Conservation (phyloP, 2,797 vertebrate species). For the Setipinna tenuifilis region DNA sequence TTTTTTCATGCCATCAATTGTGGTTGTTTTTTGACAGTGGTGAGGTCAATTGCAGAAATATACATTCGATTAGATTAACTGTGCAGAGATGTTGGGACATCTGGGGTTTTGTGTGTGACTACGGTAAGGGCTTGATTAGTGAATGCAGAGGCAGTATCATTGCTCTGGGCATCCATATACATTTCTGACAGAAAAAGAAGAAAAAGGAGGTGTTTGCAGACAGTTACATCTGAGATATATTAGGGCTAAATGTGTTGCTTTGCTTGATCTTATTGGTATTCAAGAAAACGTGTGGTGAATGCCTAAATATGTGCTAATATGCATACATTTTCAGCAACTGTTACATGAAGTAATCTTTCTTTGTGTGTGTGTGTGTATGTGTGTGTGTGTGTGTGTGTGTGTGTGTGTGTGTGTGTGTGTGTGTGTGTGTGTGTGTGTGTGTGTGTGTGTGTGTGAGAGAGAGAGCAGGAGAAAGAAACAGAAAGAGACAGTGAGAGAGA, state of each 20-base stretch:
- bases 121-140: neutral
- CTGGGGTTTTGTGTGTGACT: neutral
- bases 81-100: neutral
- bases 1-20: neutral
- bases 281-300: neutral
- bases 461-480: no score
- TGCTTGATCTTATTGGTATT: neutral
- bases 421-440: neutral
- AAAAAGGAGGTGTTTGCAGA: neutral
- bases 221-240: no score
- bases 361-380: slow-evolving; percentile 36
- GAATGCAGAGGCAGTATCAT: no score
- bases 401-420: slow-evolving; percentile 19
- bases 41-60: neutral
- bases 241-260: neutral
- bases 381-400: slow-evolving; percentile 35
- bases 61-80: neutral
- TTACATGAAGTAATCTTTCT: neutral
- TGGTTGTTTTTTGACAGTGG: neutral
- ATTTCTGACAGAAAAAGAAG: neutral
- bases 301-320: neutral
- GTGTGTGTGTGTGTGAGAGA: neutral
- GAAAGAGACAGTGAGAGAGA: no score
- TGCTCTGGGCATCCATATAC: no score
- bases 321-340: neutral